phyloP scores from a whole-genome alignment of 2,113 vertebrate genomes.

The Prunella himalayana region DNA sequence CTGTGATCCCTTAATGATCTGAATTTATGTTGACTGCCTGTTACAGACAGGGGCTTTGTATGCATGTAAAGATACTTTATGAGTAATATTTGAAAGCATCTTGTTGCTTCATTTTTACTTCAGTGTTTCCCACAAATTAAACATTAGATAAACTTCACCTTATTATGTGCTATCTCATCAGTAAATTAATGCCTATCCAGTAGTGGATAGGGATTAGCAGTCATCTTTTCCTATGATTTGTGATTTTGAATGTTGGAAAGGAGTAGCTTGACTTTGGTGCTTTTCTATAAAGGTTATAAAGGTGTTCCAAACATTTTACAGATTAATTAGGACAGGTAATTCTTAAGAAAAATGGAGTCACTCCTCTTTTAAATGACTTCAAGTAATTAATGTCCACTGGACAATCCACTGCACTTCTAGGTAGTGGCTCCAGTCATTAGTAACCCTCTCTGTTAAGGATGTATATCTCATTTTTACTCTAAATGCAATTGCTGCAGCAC shows the following conservation, averaged over 20 bases:
- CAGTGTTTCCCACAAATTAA: background rate
- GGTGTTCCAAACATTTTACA: background rate
- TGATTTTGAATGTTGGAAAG: background rate
- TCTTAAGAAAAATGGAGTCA: background rate
- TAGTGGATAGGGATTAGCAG: background rate
- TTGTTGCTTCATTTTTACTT: background rate
- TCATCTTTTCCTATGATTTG: background rate
- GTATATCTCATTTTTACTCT: background rate
- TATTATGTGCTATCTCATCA: background rate
- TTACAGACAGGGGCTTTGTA: background rate
- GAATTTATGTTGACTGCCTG: background rate
- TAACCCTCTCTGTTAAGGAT: background rate
- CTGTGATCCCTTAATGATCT: background rate
- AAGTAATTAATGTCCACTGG: background rate
- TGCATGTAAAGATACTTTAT: background rate
- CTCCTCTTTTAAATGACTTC: background rate
- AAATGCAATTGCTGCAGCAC: background rate
- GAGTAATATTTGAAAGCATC: background rate
- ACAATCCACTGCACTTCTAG: background rate
- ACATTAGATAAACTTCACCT: background rate
- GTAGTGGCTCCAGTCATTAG: background rate
- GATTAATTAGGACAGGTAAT: background rate
- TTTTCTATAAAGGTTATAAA: background rate
- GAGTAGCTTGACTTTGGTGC: background rate
- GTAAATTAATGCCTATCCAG: background rate